These are phyloP conservation scores for Theonella swinhoei DNA, from an alignment of 37 sponge, comb jelly and placozoan species.

Conservation along the genomic window DNA sequence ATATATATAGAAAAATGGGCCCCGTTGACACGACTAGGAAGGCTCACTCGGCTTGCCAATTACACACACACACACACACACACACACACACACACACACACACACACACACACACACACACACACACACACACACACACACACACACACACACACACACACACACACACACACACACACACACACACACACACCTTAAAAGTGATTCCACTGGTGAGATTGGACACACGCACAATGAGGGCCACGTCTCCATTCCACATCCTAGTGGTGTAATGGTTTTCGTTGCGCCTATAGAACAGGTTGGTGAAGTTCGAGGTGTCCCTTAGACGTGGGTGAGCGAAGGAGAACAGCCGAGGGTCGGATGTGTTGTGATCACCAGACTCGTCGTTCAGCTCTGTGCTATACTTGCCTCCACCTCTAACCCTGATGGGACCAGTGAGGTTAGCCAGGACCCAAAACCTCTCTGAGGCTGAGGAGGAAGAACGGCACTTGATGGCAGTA, in stretches of 20 bases:
- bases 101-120: not conserved
- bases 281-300: not conserved
- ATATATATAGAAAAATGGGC: no score
- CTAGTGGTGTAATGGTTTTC: constrained; percentile 37
- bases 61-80: no score
- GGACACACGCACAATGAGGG: constrained; percentile 46
- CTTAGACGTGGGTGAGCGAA: constrained; percentile 33
- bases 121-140: no score
- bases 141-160: not conserved
- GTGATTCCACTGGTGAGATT: constrained; percentile 14
- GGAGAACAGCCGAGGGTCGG: constrained; percentile 8
- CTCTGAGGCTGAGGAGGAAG: constrained; percentile 45
- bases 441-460: constrained; percentile 28
- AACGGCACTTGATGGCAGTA: no score
- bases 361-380: not conserved
- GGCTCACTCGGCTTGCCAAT: no score
- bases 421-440: constrained; percentile 16
- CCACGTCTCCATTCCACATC: constrained; percentile 69
- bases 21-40: no score
- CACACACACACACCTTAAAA: constrained; percentile 28
- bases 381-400: not conserved
- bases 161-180: constrained; percentile 21
- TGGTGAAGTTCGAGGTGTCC: constrained; percentile 32
- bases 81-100: no score
- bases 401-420: not conserved